These are phyloP conservation scores for Cephus pygmeus DNA, from an alignment of 2,888 invertebrate genomes.

Conservation along the genomic window DNA sequence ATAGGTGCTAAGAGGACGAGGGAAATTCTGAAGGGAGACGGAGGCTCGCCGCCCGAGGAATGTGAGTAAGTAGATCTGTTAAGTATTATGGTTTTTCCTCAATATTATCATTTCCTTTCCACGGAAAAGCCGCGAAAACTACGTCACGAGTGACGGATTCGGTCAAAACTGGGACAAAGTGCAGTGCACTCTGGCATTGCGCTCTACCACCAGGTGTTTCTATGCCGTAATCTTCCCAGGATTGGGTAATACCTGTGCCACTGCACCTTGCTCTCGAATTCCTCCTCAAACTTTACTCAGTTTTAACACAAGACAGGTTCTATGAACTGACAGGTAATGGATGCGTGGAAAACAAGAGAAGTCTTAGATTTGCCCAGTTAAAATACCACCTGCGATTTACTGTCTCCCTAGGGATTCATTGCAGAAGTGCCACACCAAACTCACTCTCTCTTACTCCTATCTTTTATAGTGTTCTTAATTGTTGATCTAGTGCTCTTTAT, in stretches of 20 bases:
- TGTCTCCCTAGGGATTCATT: neutral
- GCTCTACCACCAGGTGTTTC: constrained; percentile 64
- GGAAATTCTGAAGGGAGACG: constrained; percentile 26
- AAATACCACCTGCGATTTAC: neutral
- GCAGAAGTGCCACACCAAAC: neutral
- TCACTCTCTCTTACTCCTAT: neutral
- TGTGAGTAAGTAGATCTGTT: constrained; percentile 44
- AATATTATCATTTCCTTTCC: constrained; percentile 18
- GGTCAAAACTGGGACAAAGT: constrained; percentile 65
- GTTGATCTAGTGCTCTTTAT: neutral
- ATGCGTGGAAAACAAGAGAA: neutral
- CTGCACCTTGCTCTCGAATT: constrained; percentile 45
- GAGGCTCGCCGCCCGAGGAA: constrained; percentile 38
- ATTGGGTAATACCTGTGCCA: constrained; percentile 59
- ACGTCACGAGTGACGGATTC: constrained; percentile 65
- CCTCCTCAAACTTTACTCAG: constrained; percentile 10
- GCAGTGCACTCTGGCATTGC: constrained; percentile 66
- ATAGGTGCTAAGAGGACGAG: constrained; percentile 27
- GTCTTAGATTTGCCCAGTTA: neutral
- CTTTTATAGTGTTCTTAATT: neutral
- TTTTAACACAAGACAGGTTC: constrained; percentile 13
- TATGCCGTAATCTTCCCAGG: constrained; percentile 64
- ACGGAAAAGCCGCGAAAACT: constrained; percentile 60
- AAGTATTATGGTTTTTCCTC: constrained; percentile 6
- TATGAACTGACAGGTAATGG: constrained; percentile 26